Evolutionary conservation across 1,140 invertebrate species (phyloP).

Genomic region (Leptestheria dahalacensis): DNA sequence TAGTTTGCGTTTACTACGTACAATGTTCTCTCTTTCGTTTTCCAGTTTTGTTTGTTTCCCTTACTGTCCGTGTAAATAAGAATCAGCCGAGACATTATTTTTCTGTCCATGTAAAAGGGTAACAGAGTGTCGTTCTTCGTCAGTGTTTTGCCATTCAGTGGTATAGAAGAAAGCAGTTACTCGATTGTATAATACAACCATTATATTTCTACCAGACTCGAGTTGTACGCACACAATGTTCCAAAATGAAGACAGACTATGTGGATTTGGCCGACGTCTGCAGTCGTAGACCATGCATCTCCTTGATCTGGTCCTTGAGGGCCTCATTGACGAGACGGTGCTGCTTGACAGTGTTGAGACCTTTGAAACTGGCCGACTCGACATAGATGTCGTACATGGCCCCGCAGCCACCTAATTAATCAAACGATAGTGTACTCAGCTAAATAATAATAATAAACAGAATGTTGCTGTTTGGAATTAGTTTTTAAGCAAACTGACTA

Average conservation of each 20-base stretch:
- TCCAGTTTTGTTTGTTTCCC: too few relatives aligned
- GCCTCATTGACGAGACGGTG: slow-evolving; percentile 61
- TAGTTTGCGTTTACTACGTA: too few relatives aligned
- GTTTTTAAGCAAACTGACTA: too few relatives aligned
- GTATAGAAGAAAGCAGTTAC: too few relatives aligned
- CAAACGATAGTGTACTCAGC: slow-evolving; percentile 17
- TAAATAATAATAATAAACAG: slow-evolving; percentile 5
- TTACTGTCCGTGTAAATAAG: too few relatives aligned
- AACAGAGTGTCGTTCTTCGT: too few relatives aligned
- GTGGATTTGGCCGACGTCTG: slow-evolving; percentile 31
- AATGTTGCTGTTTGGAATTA: slow-evolving; percentile 7
- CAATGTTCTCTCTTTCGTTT: too few relatives aligned
- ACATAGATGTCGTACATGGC: slow-evolving; percentile 74
- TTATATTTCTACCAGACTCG: neutral
- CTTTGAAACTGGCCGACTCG: slow-evolving; percentile 56
- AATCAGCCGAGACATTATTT: too few relatives aligned
- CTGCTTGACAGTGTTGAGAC: slow-evolving; percentile 58
- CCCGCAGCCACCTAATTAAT: slow-evolving; percentile 55
- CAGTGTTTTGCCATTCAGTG: too few relatives aligned
- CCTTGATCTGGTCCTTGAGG: slow-evolving; percentile 59
- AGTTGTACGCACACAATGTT: neutral
- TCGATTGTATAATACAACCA: neutral
- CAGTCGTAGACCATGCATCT: slow-evolving; percentile 69
- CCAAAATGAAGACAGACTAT: neutral
- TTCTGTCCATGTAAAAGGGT: too few relatives aligned